Evolutionary conservation across 2,888 invertebrate genomes (phyloP).

Genomic region (Apocheima hispidaria): DNA sequence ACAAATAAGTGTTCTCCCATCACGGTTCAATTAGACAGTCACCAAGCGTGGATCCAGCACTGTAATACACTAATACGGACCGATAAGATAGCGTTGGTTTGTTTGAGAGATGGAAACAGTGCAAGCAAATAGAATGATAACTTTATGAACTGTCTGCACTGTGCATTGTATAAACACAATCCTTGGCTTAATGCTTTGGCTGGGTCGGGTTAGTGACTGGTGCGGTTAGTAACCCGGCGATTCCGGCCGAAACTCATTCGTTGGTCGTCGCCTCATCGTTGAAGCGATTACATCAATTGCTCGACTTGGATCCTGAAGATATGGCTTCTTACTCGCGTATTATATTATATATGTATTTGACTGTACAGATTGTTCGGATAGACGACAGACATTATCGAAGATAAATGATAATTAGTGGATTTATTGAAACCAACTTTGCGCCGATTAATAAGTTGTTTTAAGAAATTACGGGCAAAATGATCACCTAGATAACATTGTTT

Average conservation of each 20-base stretch:
- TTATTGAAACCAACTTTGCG: no score
- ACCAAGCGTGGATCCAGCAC: slow-evolving; percentile 59
- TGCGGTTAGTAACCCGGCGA: slow-evolving; percentile 39
- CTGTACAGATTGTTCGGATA: no score
- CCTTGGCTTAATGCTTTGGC: slow-evolving; percentile 45
- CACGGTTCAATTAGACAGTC: slow-evolving; percentile 55
- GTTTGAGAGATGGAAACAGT: slow-evolving; percentile 71
- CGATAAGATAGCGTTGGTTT: slow-evolving; percentile 74
- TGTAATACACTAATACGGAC: slow-evolving; percentile 66
- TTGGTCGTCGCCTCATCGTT: background rate
- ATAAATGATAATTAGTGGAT: no score
- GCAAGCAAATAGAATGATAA: slow-evolving; percentile 62
- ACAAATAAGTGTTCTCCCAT: slow-evolving; percentile 54
- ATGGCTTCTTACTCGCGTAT: background rate
- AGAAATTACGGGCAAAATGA: no score
- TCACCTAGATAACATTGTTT: no score
- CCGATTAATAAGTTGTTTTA: no score
- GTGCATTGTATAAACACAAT: slow-evolving; percentile 54
- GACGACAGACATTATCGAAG: no score
- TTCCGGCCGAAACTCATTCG: background rate
- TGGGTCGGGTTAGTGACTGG: slow-evolving; percentile 51
- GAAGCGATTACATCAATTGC: slow-evolving; percentile 22
- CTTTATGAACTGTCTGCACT: slow-evolving; percentile 47
- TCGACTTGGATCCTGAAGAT: slow-evolving; percentile 44
- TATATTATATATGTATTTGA: no score